Base-by-base conservation (phyloP, 2,888 invertebrate species). In the Zhuqinia jingwanae region DNA sequence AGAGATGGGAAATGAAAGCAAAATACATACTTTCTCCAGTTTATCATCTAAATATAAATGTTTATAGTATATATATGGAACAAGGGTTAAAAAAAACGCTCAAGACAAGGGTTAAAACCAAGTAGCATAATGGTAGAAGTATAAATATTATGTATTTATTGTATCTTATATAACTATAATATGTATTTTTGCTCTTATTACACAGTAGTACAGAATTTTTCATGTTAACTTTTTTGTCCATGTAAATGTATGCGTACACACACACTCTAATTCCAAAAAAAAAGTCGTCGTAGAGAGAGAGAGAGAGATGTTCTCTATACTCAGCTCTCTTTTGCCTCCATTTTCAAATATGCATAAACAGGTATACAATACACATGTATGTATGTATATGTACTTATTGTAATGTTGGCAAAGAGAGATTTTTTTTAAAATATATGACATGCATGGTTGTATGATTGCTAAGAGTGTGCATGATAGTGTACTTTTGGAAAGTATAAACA, bases 81-180 rank as follows among this genome's bases (percentile, higher is more conserved):
- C 17, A 47, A 70, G 70, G 70, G 53, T 75, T 50, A 79, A 47
- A 22, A n/a, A n/a, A n/a, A n/a, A n/a, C n/a, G 27, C 56, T 68
- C 42, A 70, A 70, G 80, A 80, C 50, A 81, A 47, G 81, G 60
- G 81, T 81, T 58, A 75, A 27, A 36, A 63, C 17, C n/a, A 68
- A 65, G 68, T 27, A 75, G 47, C 10, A 45, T 70, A 58, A 58
- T 58, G 58, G 58, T 27, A n/a, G n/a, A n/a, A n/a, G n/a, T n/a
- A n/a, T n/a, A n/a, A n/a, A n/a, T n/a, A n/a, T n/a, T n/a, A n/a
- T n/a, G n/a, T n/a, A n/a, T n/a, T n/a, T n/a, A n/a, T n/a, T n/a
- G n/a, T n/a, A n/a, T 36, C 36, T 36, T 6, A 36, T 36, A 36
- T 36, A 36, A 36, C 36, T n/a, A 36, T 36, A 36, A 36, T 36